phyloP scores from a whole-genome alignment of 2,113 vertebrate genomes.

The Psittacus erithacus region DNA sequence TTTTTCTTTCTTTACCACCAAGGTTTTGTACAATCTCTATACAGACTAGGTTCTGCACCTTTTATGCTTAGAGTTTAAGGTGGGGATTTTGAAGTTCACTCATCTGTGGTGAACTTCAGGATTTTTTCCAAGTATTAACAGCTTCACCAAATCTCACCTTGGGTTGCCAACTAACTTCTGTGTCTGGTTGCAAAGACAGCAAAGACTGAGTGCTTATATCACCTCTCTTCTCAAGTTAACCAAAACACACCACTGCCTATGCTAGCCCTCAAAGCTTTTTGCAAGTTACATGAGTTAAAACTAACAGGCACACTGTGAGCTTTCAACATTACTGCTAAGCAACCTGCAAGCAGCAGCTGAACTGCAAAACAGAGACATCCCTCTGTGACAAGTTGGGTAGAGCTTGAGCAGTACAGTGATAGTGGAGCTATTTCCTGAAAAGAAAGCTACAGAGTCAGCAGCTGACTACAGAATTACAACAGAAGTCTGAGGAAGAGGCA shows the following conservation, averaged over 20 bases:
- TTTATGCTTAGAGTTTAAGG: not conserved
- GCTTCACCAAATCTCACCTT: not conserved
- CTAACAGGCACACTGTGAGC: not conserved
- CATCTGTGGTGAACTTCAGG: not conserved
- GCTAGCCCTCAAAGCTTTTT: not conserved
- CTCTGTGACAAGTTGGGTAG: not conserved
- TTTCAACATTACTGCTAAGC: not conserved
- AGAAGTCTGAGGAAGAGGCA: not conserved
- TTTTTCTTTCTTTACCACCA: not conserved
- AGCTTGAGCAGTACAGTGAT: not conserved
- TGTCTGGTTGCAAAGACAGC: not conserved
- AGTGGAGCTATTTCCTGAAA: not conserved
- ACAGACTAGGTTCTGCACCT: not conserved
- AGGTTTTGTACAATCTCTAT: not conserved
- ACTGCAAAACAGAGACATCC: not conserved
- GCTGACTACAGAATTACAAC: not conserved
- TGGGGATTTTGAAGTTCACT: not conserved
- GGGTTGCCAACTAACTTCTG: not conserved
- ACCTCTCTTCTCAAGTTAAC: not conserved
- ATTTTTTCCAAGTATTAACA: not conserved
- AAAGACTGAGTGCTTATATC: not conserved
- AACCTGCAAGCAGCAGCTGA: not conserved
- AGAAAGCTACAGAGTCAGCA: constrained; percentile 4
- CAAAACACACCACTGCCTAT: accelerated
- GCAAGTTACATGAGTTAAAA: not conserved